A percentile compares a stretch with the other conserved stretches of the same genome.
Conservation (phyloP, 2,888 invertebrate genomes). For the Papilio gigon region DNA sequence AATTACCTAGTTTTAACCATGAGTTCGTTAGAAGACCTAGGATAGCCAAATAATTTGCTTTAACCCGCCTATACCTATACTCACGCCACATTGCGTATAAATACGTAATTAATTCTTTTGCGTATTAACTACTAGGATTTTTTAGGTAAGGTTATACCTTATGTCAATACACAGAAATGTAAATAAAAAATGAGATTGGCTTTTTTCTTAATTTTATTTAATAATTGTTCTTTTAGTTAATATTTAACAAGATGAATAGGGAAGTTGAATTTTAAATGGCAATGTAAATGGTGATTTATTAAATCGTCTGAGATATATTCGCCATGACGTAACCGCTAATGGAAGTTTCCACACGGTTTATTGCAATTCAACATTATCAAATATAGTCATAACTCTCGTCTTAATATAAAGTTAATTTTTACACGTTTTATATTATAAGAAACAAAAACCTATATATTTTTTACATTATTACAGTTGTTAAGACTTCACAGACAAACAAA, state of each 20-base stretch:
- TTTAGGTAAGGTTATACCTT: too few relatives aligned
- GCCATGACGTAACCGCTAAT: conserved; percentile 25
- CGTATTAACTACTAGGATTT: too few relatives aligned
- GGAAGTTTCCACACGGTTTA: conserved; percentile 17
- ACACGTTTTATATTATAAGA: background rate
- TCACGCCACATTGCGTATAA: too few relatives aligned
- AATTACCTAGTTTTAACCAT: too few relatives aligned
- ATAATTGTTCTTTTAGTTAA: background rate
- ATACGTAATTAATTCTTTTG: too few relatives aligned
- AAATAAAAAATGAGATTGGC: too few relatives aligned
- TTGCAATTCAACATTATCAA: conserved; percentile 5
- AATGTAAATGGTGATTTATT: conserved; percentile 6
- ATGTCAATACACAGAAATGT: too few relatives aligned
- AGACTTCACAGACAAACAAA: background rate
- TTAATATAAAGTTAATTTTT: background rate
- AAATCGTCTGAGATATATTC: background rate
- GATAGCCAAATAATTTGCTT: too few relatives aligned
- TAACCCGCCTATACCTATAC: too few relatives aligned
- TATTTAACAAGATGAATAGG: background rate
- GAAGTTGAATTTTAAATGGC: conserved; percentile 3
- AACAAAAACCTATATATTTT: background rate
- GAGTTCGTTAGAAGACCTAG: too few relatives aligned
- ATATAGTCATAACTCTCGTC: background rate
- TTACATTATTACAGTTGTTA: background rate
- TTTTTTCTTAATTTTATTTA: too few relatives aligned